Base-by-base conservation (phyloP, 2,113 vertebrate genomes). In the Lophochroa leadbeateri region DNA sequence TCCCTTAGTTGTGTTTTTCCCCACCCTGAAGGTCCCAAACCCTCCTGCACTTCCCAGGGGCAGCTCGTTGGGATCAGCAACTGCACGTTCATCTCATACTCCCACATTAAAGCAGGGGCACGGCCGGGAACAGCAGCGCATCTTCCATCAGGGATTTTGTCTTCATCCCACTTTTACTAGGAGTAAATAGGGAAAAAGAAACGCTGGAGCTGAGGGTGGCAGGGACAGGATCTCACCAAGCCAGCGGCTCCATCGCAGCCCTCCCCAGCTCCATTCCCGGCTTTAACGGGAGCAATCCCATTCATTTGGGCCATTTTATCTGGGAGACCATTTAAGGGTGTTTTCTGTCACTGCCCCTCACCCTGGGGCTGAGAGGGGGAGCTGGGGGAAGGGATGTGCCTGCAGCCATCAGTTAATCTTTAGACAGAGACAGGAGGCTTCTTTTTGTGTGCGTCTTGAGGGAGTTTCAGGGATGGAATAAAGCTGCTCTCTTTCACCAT, bases 301-400 rank as follows among this genome's bases (percentile, higher is more conserved):
- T 96, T 96, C 94, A 92, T 84, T 92, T 84, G 90, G 86, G 80
- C 83, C 85, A 11, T 80, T 91, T 95, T 92, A 94, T 94, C 95
- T 83, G 4, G 68, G 85, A 96, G 80, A 86, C 92, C 90, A 92
- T 94, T 88, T 60, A 95, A 93, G 95, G 95, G 92, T 92, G 90
- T 93, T 96, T 95, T 96, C 95, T 92, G 68, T 96, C 70, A 21
- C 90, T 81, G 68, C 63, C 69, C 72, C 60, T 85, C 58, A 31
- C 75, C 95, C 96, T 63, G 90, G 71, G 94, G 89, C 93, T 67
- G 87, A 55, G 93, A 63, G 95, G 86, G 74, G 89, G 93, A 91
- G 95, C 83, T 93, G 96, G 96, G 96, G 96, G 96, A 96, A 96
- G 96, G 96, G 96, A 96, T 90, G 83, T 81, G 96, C 95, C 96